Conservation (phyloP, 2,888 invertebrate genomes). For the Unio pictorum region DNA sequence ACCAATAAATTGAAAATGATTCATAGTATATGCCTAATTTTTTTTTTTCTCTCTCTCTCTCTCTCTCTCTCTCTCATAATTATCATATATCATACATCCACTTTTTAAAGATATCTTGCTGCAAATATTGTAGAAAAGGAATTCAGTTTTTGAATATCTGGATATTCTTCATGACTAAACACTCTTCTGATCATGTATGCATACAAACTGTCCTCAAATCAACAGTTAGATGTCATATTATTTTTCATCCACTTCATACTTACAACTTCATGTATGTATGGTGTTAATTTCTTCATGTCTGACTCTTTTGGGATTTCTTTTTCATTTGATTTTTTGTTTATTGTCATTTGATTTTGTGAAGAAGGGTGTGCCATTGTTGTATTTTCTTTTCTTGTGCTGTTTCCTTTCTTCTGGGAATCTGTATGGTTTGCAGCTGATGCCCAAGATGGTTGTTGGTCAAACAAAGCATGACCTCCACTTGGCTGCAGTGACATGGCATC, state of each 20-base stretch:
- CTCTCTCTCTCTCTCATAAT: too few species aligned
- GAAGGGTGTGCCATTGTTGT: constrained; percentile 1
- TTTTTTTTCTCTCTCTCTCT: too few species aligned
- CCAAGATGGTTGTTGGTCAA: constrained; percentile 18
- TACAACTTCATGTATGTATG: constrained; percentile 24
- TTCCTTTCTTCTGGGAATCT: background rate
- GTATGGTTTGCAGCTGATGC: constrained; percentile 1
- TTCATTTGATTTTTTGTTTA: constrained; percentile 1
- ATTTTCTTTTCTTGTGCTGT: constrained; percentile 2
- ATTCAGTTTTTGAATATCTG: too few species aligned
- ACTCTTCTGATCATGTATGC: too few species aligned
- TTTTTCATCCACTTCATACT: background rate
- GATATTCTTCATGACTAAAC: too few species aligned
- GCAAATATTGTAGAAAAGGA: too few species aligned
- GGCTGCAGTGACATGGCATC: constrained; percentile 60
- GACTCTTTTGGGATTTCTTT: constrained; percentile 5
- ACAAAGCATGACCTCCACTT: constrained; percentile 48
- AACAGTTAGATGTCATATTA: too few species aligned
- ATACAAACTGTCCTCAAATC: too few species aligned
- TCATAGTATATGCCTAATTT: too few species aligned
- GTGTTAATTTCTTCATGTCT: constrained; percentile 11
- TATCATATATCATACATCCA: too few species aligned
- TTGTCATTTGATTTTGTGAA: background rate
- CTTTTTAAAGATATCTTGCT: too few species aligned
- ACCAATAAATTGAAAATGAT: too few species aligned